These are phyloP conservation scores for Ostrea edulis DNA, from an alignment of 1,140 invertebrate species.

Conservation along the genomic window DNA sequence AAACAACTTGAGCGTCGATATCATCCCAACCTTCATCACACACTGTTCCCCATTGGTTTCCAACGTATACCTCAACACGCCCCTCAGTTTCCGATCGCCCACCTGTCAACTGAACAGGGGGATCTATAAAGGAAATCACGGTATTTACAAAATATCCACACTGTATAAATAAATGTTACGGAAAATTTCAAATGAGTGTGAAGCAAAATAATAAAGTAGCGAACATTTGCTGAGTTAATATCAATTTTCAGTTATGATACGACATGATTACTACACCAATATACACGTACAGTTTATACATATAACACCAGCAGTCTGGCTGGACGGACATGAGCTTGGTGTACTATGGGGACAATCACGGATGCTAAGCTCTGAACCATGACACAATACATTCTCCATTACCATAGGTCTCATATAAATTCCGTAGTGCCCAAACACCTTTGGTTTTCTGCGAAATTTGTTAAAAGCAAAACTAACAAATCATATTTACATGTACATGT, in stretches of 20 bases:
- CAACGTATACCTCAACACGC: conserved; percentile 58
- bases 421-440: not conserved
- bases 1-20: conserved; percentile 61
- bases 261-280: not conserved
- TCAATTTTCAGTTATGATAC: not conserved
- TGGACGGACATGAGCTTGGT: not conserved
- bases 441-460: not conserved
- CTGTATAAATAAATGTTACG: not conserved
- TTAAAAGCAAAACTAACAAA: too few relatives aligned
- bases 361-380: not conserved
- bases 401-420: not conserved
- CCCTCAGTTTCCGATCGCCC: conserved; percentile 54
- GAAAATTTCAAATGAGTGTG: not conserved
- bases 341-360: not conserved
- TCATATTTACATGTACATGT: too few relatives aligned
- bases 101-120: conserved; percentile 42
- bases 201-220: not conserved
- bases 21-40: conserved; percentile 60
- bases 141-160: too few relatives aligned
- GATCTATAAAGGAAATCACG: not conserved
- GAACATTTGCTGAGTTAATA: not conserved
- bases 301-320: not conserved
- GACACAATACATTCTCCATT: not conserved
- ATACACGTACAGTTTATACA: not conserved
- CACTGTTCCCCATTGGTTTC: conserved; percentile 59